A percentile compares a stretch with the other conserved stretches of the same genome.
These are phyloP conservation scores for Sebastiscus albofasciatus DNA, from an alignment of 2,797 vertebrate species.

Conservation along the genomic window DNA sequence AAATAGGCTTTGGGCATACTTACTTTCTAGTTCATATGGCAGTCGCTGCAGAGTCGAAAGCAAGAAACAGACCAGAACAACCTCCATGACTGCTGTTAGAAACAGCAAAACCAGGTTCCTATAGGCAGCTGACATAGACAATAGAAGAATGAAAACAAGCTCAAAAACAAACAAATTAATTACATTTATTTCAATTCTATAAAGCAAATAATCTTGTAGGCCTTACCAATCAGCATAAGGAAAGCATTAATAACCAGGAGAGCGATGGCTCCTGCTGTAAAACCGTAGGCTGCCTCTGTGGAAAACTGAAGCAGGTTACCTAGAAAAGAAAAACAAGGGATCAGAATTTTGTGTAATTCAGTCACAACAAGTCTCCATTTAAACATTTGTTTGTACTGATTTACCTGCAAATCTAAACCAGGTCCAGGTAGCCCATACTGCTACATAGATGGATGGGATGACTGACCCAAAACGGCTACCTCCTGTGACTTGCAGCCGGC, in stretches of 20 bases:
- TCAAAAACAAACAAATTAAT: not conserved
- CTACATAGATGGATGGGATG: constrained; percentile 85
- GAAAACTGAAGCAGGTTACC: constrained; percentile 77
- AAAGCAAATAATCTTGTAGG: not conserved
- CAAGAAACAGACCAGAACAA: constrained; percentile 86
- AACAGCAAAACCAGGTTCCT: constrained; percentile 85
- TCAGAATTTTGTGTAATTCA: constrained; percentile 5
- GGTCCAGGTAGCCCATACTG: constrained; percentile 88
- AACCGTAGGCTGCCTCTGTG: constrained; percentile 68
- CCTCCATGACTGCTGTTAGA: constrained; percentile 85
- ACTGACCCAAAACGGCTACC: constrained; percentile 84
- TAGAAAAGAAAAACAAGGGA: constrained; percentile 35
- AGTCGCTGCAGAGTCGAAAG: constrained; percentile 85
- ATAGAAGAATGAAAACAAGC: not conserved
- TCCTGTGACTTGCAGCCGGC: constrained; percentile 84
- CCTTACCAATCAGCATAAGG: constrained; percentile 86
- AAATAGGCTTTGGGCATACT: constrained; percentile 34
- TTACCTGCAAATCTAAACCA: constrained; percentile 91
- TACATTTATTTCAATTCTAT: rapidly evolving
- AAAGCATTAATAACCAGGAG: constrained; percentile 88
- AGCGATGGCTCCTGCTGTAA: constrained; percentile 86
- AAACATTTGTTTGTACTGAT: not conserved
- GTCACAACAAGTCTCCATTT: not conserved
- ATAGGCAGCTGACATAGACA: constrained; percentile 79
- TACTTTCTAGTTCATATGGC: constrained; percentile 87